Conservation (phyloP, 2,797 vertebrate genomes). For the Monodelphis domestica region DNA sequence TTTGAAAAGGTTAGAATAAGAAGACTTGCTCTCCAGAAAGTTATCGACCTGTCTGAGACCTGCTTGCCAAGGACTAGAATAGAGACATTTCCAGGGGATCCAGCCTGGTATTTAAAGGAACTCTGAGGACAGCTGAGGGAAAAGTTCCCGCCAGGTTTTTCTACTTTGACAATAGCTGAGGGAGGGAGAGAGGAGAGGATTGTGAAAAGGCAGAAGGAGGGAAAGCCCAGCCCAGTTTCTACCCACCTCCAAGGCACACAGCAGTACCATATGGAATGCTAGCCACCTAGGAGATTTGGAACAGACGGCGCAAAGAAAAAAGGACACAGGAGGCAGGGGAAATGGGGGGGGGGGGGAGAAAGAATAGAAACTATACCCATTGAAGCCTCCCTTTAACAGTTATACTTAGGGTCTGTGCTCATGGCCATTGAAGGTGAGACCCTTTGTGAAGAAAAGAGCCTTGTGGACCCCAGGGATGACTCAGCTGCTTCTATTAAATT, state of each 20-base stretch:
- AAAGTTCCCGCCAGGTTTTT: not conserved
- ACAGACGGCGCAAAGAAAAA: not conserved
- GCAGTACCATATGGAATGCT: not conserved
- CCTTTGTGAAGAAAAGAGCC: not conserved
- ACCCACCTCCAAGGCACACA: not conserved
- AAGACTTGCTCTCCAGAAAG: not conserved
- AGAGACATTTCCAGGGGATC: not conserved
- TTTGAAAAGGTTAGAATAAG: not conserved
- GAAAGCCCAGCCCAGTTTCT: not conserved
- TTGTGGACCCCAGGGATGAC: not conserved
- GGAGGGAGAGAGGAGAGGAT: not conserved
- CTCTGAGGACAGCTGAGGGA: not conserved
- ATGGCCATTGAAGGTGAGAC: not conserved
- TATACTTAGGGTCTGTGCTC: not conserved
- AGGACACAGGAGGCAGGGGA: not conserved
- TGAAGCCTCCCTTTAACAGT: not conserved
- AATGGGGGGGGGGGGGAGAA: not conserved
- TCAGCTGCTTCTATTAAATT: not conserved
- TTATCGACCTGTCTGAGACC: not conserved
- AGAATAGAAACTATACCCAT: slow-evolving; percentile 9
- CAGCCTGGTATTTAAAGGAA: not conserved
- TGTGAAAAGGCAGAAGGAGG: not conserved
- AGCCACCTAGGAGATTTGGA: not conserved
- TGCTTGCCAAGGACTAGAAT: not conserved
- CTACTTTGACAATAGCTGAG: not conserved